Evolutionary conservation across 2,797 vertebrate genomes (phyloP).

Genomic region (Kryptolebias ocellatus): DNA sequence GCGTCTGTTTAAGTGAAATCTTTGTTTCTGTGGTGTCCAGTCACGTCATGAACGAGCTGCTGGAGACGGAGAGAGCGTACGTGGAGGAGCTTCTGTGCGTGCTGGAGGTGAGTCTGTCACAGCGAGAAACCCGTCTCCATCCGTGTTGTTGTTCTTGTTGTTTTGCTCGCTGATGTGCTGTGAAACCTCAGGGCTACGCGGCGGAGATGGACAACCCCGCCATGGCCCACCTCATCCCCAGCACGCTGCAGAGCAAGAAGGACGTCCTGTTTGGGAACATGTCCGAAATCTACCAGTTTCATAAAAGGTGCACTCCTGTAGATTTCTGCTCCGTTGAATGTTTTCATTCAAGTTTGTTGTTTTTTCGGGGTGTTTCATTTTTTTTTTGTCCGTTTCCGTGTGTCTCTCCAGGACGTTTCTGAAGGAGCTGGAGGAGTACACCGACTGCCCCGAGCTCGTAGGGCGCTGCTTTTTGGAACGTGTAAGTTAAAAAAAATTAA

Average conservation of each 20-base stretch:
- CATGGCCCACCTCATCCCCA: slow-evolving; percentile 89
- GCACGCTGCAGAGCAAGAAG: slow-evolving; percentile 90
- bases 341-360: not conserved
- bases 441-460: slow-evolving; percentile 92
- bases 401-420: slow-evolving; percentile 87
- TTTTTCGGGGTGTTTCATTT: not conserved
- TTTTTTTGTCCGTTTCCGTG: not conserved
- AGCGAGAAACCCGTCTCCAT: too few relatives aligned
- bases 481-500: slow-evolving; percentile 70
- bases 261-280: slow-evolving; percentile 97
- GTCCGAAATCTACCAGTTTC: slow-evolving; percentile 96
- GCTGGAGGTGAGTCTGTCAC: slow-evolving; percentile 83
- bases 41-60: slow-evolving; percentile 96
- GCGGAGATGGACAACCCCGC: slow-evolving; percentile 95
- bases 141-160: not conserved
- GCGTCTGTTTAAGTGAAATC: too few relatives aligned
- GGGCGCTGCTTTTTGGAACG: slow-evolving; percentile 94
- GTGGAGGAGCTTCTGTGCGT: slow-evolving; percentile 97
- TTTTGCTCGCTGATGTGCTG: not conserved
- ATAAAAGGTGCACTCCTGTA: slow-evolving; percentile 86
- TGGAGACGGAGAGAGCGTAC: slow-evolving; percentile 94
- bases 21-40: slow-evolving; percentile 66
- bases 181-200: slow-evolving; percentile 87
- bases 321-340: not conserved
- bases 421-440: slow-evolving; percentile 90